A percentile compares a stretch with the other conserved stretches of the same genome.
phyloP scores from a whole-genome alignment of 2,888 invertebrate genomes.

The Scaeva pyrastri region DNA sequence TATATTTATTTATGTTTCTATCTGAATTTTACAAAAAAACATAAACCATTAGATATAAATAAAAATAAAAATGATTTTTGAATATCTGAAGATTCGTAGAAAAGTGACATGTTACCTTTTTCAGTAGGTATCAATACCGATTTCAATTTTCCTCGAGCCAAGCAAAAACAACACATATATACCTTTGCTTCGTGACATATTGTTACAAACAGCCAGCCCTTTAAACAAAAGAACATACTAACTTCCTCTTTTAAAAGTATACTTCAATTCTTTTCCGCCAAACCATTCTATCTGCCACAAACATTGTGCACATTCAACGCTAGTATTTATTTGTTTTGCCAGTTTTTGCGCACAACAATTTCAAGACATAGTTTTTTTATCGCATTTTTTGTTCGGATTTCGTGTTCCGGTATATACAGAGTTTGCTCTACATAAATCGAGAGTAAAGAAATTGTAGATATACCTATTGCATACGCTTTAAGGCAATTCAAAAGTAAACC shows the following conservation, averaged over 20 bases:
- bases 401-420: slow-evolving; percentile 18
- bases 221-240: background rate
- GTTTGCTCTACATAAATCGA: slow-evolving; percentile 46
- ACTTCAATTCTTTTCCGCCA: background rate
- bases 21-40: no score
- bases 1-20: no score
- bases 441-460: slow-evolving; percentile 21
- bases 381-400: background rate
- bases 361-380: background rate
- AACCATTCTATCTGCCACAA: background rate
- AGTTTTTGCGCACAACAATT: background rate
- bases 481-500: slow-evolving; percentile 60
- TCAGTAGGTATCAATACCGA: no score
- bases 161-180: no score
- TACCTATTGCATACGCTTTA: slow-evolving; percentile 53
- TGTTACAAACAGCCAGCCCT: background rate
- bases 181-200: background rate
- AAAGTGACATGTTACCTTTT: no score
- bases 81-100: no score
- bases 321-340: slow-evolving; percentile 17
- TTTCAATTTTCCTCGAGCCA: no score
- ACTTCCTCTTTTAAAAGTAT: background rate
- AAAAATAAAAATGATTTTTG: no score
- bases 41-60: no score
- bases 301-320: background rate